A percentile compares a stretch with the other conserved stretches of the same genome.
Evolutionary conservation across 1,140 invertebrate genomes (phyloP).

Genomic region (Manduca sexta): DNA sequence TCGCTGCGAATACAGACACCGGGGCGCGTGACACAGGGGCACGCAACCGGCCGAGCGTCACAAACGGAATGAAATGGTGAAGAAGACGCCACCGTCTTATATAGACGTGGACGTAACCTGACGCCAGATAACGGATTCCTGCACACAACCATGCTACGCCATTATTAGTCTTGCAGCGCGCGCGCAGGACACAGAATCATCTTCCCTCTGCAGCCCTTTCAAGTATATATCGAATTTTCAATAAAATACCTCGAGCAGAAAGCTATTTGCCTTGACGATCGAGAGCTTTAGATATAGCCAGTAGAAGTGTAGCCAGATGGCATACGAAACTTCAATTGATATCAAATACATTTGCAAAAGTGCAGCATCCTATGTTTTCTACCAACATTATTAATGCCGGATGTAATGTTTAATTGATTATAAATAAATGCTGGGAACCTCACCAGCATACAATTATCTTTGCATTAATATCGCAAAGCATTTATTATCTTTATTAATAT

Average conservation of each 20-base stretch:
- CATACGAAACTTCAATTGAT: too few relatives aligned
- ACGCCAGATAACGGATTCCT: conserved; percentile 68
- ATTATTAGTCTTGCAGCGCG: conserved; percentile 37
- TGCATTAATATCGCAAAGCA: too few relatives aligned
- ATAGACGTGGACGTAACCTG: conserved; percentile 71
- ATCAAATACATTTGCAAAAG: too few relatives aligned
- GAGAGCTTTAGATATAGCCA: conserved; percentile 22
- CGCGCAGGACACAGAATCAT: conserved; percentile 30
- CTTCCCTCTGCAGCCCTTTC: conserved; percentile 19
- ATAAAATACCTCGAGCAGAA: conserved; percentile 64
- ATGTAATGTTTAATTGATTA: too few relatives aligned
- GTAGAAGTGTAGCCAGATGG: too few relatives aligned
- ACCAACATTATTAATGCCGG: too few relatives aligned
- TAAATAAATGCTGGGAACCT: too few relatives aligned
- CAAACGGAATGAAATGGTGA: conserved; percentile 71
- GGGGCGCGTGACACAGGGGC: conserved; percentile 38
- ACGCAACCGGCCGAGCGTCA: conserved; percentile 51
- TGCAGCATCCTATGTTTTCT: too few relatives aligned
- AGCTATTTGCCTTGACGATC: conserved; percentile 54
- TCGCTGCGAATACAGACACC: conserved; percentile 29
- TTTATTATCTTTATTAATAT: too few relatives aligned
- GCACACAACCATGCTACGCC: conserved; percentile 26
- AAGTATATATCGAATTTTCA: conserved; percentile 65
- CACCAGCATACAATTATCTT: too few relatives aligned
- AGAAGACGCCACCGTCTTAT: conserved; percentile 68